These are phyloP conservation scores for Sicus ferrugineus DNA, from an alignment of 2,888 invertebrate species.

Conservation along the genomic window DNA sequence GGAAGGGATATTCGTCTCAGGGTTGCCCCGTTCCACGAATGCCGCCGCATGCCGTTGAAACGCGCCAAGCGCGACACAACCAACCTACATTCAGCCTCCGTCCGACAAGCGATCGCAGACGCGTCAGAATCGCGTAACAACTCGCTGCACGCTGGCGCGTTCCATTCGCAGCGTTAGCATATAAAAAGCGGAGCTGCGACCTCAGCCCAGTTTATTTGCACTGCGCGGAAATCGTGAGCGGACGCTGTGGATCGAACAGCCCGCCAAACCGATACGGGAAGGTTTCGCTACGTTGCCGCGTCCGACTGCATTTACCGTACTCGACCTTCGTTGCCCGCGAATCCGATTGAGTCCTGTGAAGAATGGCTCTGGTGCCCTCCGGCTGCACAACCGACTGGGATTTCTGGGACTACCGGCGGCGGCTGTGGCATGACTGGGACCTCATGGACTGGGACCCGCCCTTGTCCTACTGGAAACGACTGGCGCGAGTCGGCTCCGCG, in stretches of 20 bases:
- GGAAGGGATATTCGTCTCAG: too few species aligned
- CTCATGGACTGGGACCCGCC: constrained; percentile 59
- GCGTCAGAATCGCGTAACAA: background rate
- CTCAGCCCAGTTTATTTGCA: constrained; percentile 59
- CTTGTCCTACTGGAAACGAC: constrained; percentile 60
- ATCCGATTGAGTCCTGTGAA: constrained; percentile 22
- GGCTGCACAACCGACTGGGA: constrained; percentile 56
- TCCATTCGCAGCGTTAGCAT: constrained; percentile 38
- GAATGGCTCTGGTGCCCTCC: constrained; percentile 59
- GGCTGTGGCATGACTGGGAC: constrained; percentile 62
- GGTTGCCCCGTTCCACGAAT: too few species aligned
- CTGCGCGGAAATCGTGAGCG: constrained; percentile 56
- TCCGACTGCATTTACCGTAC: too few species aligned
- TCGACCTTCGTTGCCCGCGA: background rate
- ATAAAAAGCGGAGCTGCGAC: constrained; percentile 55
- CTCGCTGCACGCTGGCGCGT: constrained; percentile 27
- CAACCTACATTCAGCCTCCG: constrained; percentile 18
- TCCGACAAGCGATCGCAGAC: background rate
- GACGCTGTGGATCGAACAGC: constrained; percentile 37
- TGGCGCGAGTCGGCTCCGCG: constrained; percentile 60
- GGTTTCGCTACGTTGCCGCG: constrained; percentile 20
- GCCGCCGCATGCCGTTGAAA: too few species aligned
- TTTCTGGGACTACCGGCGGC: constrained; percentile 61
- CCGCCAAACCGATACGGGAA: background rate
- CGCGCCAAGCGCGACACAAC: too few species aligned